Percentiles rank a stretch among this genome's conserved stretches.
Evolutionary conservation across 2,797 vertebrate species (phyloP).

Genomic region (Echiichthys vipera): DNA sequence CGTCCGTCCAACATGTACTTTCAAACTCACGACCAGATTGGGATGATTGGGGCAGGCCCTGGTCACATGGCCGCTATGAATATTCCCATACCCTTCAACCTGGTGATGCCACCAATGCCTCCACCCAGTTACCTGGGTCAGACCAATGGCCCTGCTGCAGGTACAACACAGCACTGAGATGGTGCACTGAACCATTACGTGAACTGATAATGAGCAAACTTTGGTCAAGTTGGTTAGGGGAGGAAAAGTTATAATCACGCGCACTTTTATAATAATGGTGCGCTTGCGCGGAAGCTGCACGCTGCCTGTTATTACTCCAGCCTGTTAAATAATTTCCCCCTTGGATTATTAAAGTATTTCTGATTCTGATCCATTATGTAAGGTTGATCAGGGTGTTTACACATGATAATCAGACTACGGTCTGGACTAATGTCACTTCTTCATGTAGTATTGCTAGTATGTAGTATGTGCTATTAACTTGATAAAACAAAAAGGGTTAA

Average conservation of each 20-base stretch:
- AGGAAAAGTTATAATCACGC: background rate
- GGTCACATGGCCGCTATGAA: slow-evolving; percentile 96
- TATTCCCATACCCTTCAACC: slow-evolving; percentile 97
- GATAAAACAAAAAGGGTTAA: background rate
- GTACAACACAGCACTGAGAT: slow-evolving; percentile 69
- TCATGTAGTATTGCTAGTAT: too few species aligned
- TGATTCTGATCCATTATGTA: too few species aligned
- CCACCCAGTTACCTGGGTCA: slow-evolving; percentile 95
- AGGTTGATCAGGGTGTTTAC: background rate
- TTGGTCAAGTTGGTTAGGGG: background rate
- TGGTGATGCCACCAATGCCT: slow-evolving; percentile 98
- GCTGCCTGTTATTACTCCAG: too few species aligned
- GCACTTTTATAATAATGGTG: too few species aligned
- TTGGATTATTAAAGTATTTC: too few species aligned
- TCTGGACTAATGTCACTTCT: background rate
- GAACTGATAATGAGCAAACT: background rate
- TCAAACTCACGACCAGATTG: slow-evolving; percentile 98
- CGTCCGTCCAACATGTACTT: slow-evolving; percentile 99
- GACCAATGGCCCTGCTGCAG: slow-evolving; percentile 93
- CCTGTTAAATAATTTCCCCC: too few species aligned
- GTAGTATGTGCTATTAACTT: background rate
- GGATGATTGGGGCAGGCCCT: slow-evolving; percentile 96
- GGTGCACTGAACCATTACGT: background rate
- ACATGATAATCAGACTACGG: background rate
- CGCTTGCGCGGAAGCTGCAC: too few species aligned